A percentile compares a stretch with the other conserved stretches of the same genome.
phyloP scores from a whole-genome alignment of 2,888 invertebrate genomes.

The Drosophila kambysellisi region DNA sequence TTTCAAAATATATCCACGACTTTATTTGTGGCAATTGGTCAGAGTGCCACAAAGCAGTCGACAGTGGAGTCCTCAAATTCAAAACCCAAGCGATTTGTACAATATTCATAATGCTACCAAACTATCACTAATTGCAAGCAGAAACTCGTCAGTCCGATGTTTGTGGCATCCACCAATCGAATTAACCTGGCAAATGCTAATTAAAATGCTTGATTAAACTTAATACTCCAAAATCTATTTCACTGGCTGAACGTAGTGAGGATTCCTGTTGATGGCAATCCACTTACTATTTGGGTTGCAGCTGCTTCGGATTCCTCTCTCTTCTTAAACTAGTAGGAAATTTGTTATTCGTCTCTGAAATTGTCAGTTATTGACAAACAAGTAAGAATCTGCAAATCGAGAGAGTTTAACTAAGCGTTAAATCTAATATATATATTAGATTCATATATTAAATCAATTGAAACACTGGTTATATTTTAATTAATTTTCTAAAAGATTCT shows the following conservation, averaged over 20 bases:
- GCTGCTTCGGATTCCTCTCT: background rate
- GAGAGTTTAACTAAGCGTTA: background rate
- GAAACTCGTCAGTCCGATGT: background rate
- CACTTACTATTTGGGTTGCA: background rate
- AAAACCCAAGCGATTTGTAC: conserved; percentile 40
- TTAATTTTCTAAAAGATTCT: background rate
- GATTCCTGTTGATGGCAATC: background rate
- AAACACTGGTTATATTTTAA: background rate
- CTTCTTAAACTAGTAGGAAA: background rate
- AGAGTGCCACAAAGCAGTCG: background rate
- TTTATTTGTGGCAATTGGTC: conserved; percentile 51
- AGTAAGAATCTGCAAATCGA: background rate
- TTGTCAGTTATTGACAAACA: background rate
- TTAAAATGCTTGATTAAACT: background rate
- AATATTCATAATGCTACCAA: conserved; percentile 47
- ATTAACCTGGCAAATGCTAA: conserved; percentile 7
- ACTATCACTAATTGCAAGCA: conserved; percentile 27
- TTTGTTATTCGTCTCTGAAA: background rate
- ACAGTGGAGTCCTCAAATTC: background rate
- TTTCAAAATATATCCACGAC: conserved; percentile 67
- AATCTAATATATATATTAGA: background rate
- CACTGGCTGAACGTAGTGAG: background rate
- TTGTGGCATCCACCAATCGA: background rate
- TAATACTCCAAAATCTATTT: background rate
- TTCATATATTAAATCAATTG: background rate